phyloP scores from a whole-genome alignment of 2,113 vertebrate genomes.

The Silurus asotus region DNA sequence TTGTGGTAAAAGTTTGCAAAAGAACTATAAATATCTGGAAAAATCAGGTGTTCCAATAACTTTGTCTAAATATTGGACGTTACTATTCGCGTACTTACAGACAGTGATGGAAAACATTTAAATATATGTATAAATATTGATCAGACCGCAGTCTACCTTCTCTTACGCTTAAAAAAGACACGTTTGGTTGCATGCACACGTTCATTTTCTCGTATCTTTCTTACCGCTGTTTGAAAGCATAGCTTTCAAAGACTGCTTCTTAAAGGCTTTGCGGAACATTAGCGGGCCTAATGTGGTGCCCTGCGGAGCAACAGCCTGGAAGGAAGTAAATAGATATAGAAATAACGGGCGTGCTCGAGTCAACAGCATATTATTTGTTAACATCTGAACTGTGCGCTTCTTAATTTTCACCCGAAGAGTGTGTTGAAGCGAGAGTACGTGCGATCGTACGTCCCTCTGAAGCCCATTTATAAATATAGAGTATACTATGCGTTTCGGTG shows the following conservation, averaged over 20 bases:
- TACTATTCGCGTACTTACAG: no score
- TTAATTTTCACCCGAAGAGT: not conserved
- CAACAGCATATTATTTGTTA: constrained; percentile 25
- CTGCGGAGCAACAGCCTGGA: not conserved
- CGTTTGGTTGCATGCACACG: not conserved
- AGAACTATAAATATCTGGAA: no score
- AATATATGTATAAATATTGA: not conserved
- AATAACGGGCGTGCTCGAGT: not conserved
- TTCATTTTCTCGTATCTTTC: not conserved
- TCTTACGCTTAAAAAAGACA: not conserved
- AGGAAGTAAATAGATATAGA: no score
- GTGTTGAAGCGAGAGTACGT: not conserved
- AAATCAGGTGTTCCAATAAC: no score
- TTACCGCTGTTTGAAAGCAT: not conserved
- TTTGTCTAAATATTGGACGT: no score
- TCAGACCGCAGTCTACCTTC: not conserved
- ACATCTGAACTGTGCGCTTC: constrained; percentile 1
- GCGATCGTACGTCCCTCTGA: not conserved
- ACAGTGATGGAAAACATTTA: not conserved
- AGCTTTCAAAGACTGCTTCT: not conserved
- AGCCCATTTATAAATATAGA: constrained; percentile 11
- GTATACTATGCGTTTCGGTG: not conserved
- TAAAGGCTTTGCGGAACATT: not conserved
- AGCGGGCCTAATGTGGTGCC: not conserved
- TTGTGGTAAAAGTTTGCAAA: no score